Evolutionary conservation across 2,888 invertebrate species (phyloP).

Genomic region (Ennomos quercinarius): DNA sequence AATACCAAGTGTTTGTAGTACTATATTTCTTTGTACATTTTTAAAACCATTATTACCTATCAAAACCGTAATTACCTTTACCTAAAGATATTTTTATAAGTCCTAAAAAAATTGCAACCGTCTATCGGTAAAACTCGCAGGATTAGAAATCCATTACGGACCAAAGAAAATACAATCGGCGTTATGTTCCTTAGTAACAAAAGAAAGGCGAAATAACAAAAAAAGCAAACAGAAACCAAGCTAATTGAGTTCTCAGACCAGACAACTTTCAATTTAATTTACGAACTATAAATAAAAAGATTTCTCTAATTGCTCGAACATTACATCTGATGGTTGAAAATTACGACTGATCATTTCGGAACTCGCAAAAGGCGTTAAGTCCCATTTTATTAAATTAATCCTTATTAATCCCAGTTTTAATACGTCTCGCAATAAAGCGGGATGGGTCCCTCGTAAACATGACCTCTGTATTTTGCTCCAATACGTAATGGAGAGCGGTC

Average conservation of each 20-base stretch:
- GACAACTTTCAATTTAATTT: slow-evolving; percentile 36
- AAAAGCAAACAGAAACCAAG: background rate
- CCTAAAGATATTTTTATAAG: no score
- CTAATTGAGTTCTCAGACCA: slow-evolving; percentile 21
- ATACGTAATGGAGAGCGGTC: slow-evolving; percentile 22
- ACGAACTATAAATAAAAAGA: slow-evolving; percentile 44
- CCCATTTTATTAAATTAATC: slow-evolving; percentile 75
- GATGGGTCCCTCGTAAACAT: slow-evolving; percentile 63
- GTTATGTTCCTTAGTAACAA: no score
- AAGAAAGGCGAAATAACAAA: no score
- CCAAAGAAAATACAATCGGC: no score
- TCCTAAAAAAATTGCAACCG: no score
- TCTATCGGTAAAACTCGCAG: no score
- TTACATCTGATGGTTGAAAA: slow-evolving; percentile 34
- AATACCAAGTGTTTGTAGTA: no score
- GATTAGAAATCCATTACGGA: no score
- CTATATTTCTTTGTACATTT: no score
- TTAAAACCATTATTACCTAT: no score
- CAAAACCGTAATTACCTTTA: no score
- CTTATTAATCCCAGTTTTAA: slow-evolving; percentile 67
- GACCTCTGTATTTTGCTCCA: slow-evolving; percentile 43
- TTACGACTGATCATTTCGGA: slow-evolving; percentile 40
- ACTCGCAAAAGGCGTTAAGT: slow-evolving; percentile 46
- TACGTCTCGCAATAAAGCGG: slow-evolving; percentile 63
- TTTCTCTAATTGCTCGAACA: slow-evolving; percentile 40